Percentiles rank a stretch among this genome's conserved stretches.
Conservation (phyloP, 2,113 vertebrate species). For the Pristiophorus japonicus region DNA sequence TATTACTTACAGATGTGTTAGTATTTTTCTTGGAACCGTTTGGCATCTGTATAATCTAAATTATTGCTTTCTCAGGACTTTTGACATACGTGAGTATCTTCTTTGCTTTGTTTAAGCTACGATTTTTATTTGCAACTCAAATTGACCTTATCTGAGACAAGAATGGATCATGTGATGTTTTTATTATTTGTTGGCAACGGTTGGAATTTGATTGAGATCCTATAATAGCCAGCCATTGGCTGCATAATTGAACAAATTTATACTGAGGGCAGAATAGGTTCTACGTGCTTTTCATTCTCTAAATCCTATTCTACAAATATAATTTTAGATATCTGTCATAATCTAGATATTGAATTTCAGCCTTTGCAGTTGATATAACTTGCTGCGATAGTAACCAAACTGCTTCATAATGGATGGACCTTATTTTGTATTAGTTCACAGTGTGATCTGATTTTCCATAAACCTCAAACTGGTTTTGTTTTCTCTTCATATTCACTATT, state of each 20-base stretch:
- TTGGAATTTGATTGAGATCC: not conserved
- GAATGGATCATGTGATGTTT: not conserved
- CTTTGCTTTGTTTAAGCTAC: not conserved
- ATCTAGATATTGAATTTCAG: not conserved
- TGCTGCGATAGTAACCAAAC: not conserved
- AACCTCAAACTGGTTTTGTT: not conserved
- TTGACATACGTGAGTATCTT: not conserved
- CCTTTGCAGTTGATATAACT: conserved; percentile 13
- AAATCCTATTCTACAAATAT: conserved; percentile 10
- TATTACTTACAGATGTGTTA: conserved; percentile 11
- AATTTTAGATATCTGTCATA: not conserved
- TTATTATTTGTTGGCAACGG: not conserved
- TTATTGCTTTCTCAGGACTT: not conserved
- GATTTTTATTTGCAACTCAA: not conserved
- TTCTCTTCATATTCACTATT: not conserved
- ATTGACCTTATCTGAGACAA: not conserved
- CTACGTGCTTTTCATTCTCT: not conserved
- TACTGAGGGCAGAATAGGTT: not conserved
- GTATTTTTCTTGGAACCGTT: not conserved
- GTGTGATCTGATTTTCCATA: not conserved
- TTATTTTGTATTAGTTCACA: not conserved
- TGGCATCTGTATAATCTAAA: not conserved
- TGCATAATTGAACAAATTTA: not conserved
- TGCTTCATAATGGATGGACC: conserved; percentile 3
- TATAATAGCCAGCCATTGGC: not conserved